Conservation (phyloP, 1,140 invertebrate genomes). For the Papilio xuthus region DNA sequence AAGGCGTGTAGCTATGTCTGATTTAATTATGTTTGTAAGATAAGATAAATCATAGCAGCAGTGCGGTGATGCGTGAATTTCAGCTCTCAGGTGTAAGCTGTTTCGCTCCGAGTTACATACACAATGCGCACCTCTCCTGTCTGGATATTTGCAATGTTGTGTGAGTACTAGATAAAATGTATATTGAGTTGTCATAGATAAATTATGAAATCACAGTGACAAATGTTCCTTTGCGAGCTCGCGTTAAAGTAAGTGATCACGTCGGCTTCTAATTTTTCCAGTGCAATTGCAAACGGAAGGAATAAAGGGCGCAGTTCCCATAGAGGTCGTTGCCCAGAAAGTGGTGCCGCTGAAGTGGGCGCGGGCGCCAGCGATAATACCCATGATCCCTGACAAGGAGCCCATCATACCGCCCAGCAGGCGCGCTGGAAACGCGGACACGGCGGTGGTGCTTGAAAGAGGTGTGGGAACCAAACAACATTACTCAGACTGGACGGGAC, state of each 20-base stretch:
- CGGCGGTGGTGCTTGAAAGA: not conserved
- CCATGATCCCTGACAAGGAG: constrained; percentile 20
- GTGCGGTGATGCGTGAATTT: not conserved
- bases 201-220: too few species aligned
- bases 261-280: not conserved
- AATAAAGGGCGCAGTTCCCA: constrained; percentile 9
- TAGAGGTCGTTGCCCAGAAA: constrained; percentile 19
- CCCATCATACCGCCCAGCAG: constrained; percentile 9
- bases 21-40: not conserved
- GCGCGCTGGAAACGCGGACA: not conserved
- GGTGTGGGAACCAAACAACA: not conserved
- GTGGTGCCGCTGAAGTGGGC: not conserved
- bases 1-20: not conserved
- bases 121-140: not conserved
- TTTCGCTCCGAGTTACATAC: not conserved
- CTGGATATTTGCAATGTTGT: not conserved
- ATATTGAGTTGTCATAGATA: too few species aligned
- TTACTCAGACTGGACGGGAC: too few species aligned
- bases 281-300: not conserved
- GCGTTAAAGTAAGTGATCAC: too few species aligned
- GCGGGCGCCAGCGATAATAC: not conserved
- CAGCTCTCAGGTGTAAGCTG: not conserved
- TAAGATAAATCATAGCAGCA: not conserved
- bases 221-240: too few species aligned
- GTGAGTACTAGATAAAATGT: not conserved